Evolutionary conservation across 1,140 invertebrate species (phyloP).

Genomic region (Spodoptera litura): DNA sequence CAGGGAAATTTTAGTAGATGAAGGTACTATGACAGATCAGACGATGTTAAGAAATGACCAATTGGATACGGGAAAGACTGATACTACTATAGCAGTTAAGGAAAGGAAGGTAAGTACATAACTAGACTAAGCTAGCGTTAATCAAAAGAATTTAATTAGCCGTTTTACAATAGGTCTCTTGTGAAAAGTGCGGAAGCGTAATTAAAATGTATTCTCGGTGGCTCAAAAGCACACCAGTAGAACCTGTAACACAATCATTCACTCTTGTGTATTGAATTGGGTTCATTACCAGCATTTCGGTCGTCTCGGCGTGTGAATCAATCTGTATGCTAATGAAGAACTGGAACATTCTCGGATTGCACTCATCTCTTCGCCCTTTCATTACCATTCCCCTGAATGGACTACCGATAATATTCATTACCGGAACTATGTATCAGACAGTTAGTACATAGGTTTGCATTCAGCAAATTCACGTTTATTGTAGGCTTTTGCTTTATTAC

Average conservation of each 20-base stretch:
- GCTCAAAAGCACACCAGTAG: conserved; percentile 12
- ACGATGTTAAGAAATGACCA: conserved; percentile 61
- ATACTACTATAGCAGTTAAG: conserved; percentile 64
- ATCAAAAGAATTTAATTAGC: neutral
- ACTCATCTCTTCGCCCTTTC: conserved; percentile 43
- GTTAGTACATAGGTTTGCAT: neutral
- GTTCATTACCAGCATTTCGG: conserved; percentile 68
- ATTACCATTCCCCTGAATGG: conserved; percentile 8
- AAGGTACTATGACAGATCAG: conserved; percentile 70
- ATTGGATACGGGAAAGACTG: conserved; percentile 64
- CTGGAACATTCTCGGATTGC: conserved; percentile 44
- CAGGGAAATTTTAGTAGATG: conserved; percentile 72
- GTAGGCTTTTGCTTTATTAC: no score
- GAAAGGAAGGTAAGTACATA: conserved; percentile 69
- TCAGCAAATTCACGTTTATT: neutral
- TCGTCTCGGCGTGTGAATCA: conserved; percentile 62
- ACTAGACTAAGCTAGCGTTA: conserved; percentile 1
- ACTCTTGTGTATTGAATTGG: conserved; percentile 59
- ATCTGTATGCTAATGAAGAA: conserved; percentile 78
- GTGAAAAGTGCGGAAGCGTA: neutral
- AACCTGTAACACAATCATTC: conserved; percentile 55
- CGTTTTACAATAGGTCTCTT: neutral
- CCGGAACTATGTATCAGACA: neutral
- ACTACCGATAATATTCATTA: conserved; percentile 33
- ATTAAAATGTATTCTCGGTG: neutral